These are phyloP conservation scores for Thymelicus lineola DNA, from an alignment of 2,888 invertebrate species.

Conservation along the genomic window DNA sequence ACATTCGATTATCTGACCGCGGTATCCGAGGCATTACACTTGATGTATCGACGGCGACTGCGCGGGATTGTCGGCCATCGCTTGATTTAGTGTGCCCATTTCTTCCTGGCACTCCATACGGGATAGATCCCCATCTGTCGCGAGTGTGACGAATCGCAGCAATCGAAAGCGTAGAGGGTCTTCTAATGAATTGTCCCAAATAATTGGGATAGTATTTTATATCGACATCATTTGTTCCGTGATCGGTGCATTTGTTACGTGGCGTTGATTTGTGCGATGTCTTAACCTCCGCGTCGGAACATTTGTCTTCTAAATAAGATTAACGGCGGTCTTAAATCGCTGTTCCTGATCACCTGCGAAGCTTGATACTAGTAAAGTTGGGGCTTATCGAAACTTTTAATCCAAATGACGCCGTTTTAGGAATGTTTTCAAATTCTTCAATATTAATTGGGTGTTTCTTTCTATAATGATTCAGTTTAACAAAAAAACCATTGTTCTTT, in stretches of 20 bases:
- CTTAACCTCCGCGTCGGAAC: conserved; percentile 62
- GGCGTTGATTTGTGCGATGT: conserved; percentile 79
- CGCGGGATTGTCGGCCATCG: conserved; percentile 79
- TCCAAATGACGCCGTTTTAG: conserved; percentile 26
- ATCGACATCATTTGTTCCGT: conserved; percentile 78
- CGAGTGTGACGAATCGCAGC: conserved; percentile 77
- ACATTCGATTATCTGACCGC: conserved; percentile 84
- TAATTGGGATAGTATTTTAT: conserved; percentile 84
- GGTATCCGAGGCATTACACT: conserved; percentile 84
- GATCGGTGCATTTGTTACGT: conserved; percentile 79
- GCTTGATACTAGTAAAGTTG: conserved; percentile 37
- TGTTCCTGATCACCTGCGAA: conserved; percentile 45
- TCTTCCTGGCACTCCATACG: conserved; percentile 80
- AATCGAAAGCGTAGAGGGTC: conserved; percentile 75
- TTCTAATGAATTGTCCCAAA: conserved; percentile 84
- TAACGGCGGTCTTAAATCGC: conserved; percentile 49
- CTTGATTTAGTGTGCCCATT: conserved; percentile 81
- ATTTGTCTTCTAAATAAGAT: conserved; percentile 52
- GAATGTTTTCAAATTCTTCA: conserved; percentile 23
- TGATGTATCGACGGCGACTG: conserved; percentile 83
- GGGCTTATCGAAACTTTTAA: conserved; percentile 30
- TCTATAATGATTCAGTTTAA: background rate
- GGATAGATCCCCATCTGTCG: conserved; percentile 79
- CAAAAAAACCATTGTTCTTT: too few species aligned
- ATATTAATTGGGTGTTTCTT: background rate